Evolutionary conservation across 2,888 invertebrate species (phyloP).

Genomic region (Coelopa pilipes): DNA sequence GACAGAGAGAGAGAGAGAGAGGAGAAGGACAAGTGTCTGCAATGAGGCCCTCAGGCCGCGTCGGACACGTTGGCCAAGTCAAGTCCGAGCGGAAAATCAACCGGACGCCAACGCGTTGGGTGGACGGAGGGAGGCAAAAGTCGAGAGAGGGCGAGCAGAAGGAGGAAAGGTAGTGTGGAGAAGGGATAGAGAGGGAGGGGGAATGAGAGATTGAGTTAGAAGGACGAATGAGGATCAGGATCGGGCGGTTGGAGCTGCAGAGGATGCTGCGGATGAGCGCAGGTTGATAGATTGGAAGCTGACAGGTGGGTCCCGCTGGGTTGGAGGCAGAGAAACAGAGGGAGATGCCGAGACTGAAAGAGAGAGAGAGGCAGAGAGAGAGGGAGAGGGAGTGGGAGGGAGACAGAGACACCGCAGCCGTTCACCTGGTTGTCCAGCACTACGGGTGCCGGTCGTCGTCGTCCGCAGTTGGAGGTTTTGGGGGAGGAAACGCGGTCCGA

Average conservation of each 20-base stretch:
- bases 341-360: no score
- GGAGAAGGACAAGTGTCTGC: neutral
- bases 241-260: neutral
- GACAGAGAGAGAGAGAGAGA: no score
- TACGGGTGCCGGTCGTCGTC: no score
- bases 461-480: no score
- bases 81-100: no score
- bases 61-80: constrained; percentile 20
- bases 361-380: no score
- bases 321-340: neutral
- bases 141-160: neutral
- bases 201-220: neutral
- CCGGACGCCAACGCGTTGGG: neutral
- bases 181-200: neutral
- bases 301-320: neutral
- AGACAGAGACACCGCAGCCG: no score
- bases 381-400: no score
- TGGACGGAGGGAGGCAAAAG: neutral
- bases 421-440: no score
- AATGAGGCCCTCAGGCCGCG: constrained; percentile 5
- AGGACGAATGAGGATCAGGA: neutral
- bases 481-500: no score
- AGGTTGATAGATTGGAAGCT: neutral
- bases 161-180: neutral
- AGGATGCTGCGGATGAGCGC: neutral